phyloP scores from a whole-genome alignment of 2,888 invertebrate species.

The Leptopilina syphax region DNA sequence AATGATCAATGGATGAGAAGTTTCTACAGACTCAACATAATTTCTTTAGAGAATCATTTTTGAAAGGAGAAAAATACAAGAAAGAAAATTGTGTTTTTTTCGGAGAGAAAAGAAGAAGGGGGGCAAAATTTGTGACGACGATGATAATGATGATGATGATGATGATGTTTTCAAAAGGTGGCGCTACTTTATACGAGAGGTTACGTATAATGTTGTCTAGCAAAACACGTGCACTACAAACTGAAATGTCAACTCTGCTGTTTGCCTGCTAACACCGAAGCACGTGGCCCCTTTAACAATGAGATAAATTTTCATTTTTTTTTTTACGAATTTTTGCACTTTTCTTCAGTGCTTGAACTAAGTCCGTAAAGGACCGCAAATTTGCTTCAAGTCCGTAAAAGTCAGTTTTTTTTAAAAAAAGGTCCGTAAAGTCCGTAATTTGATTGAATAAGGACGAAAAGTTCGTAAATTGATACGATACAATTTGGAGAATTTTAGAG shows the following conservation, averaged over 20 bases:
- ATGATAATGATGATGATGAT: not conserved
- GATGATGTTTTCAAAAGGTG: slow-evolving; percentile 10
- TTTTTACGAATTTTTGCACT: not conserved
- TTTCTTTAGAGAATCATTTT: slow-evolving; percentile 27
- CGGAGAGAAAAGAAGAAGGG: not conserved
- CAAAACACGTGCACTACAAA: not conserved
- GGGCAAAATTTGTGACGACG: not conserved
- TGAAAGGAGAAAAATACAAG: not conserved
- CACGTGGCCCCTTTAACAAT: not conserved
- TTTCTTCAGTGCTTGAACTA: no score
- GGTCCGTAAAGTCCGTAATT: no score
- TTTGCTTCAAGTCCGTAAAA: no score
- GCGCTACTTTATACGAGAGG: slow-evolving; percentile 22
- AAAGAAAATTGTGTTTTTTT: not conserved
- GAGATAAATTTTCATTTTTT: not conserved
- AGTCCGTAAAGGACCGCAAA: no score
- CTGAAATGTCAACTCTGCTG: not conserved
- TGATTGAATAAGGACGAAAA: no score
- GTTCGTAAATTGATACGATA: no score
- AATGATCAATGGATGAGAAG: slow-evolving; percentile 54
- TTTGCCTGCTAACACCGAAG: not conserved
- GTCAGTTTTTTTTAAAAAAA: no score
- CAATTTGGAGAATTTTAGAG: no score
- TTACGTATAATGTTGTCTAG: not conserved
- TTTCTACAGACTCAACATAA: slow-evolving; percentile 10